Percentiles rank a stretch among this genome's conserved stretches.
phyloP scores from a whole-genome alignment of 37 sponge, comb jelly and placozoan species.

The Lycopodina hypogea region DNA sequence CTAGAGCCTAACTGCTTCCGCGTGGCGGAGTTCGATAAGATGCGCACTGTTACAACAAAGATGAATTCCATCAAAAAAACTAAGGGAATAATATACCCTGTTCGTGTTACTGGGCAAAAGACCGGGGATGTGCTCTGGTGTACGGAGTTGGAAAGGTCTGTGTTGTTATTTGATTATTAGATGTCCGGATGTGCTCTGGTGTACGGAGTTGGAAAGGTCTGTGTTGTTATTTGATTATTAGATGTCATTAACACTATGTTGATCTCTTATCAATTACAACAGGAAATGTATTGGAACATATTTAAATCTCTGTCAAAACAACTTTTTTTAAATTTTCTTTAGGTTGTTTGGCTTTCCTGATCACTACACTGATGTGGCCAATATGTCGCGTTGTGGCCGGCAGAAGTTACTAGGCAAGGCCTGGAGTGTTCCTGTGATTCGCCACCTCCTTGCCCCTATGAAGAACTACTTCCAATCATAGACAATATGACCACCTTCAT shows the following conservation, averaged over 20 bases:
- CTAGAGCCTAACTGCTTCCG: conserved; percentile 80
- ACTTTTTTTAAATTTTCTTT: neutral
- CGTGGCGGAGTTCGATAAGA: conserved; percentile 70
- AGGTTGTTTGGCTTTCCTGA: conserved; percentile 91
- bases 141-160: conserved; percentile 89
- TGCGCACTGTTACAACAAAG: conserved; percentile 87
- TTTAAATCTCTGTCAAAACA: no score
- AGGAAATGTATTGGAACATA: no score
- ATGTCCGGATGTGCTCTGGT: conserved; percentile 94
- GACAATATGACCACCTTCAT: no score
- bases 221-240: no score
- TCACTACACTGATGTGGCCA: conserved; percentile 97
- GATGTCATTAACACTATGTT: no score
- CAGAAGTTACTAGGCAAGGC: conserved; percentile 87
- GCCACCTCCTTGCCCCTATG: conserved; percentile 93
- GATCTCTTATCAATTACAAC: no score
- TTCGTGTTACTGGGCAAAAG: conserved; percentile 59
- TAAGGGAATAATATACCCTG: conserved; percentile 79
- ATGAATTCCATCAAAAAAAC: conserved; percentile 89
- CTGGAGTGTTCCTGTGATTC: conserved; percentile 92
- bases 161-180: no score
- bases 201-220: conserved; percentile 90
- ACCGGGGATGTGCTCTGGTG: conserved; percentile 92
- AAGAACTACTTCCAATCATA: conserved; percentile 83
- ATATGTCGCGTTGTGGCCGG: conserved; percentile 72